Conservation (phyloP, 2,888 invertebrate species). For the Ellobium chinense region DNA sequence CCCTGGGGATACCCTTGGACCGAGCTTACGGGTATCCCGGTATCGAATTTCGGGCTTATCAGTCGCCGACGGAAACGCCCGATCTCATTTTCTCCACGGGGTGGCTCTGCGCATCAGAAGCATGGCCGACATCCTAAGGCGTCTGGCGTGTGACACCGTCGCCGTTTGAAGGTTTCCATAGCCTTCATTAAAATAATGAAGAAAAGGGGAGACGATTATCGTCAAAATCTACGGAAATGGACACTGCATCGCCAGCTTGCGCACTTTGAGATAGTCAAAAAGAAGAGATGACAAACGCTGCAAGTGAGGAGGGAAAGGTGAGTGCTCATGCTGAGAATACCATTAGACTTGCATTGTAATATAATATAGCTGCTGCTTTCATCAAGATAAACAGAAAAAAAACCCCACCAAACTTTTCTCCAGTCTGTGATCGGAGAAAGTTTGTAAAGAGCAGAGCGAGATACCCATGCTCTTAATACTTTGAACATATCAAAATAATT, state of each 20-base stretch:
- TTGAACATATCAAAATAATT: no score
- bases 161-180: background rate
- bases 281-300: background rate
- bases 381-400: no score
- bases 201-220: constrained; percentile 14
- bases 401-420: no score
- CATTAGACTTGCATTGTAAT: no score
- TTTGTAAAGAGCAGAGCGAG: no score
- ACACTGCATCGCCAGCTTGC: background rate
- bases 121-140: background rate
- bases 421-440: no score
- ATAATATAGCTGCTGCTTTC: no score
- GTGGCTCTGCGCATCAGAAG: background rate
- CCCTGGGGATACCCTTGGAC: constrained; percentile 1
- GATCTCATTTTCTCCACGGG: constrained; percentile 33
- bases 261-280: no score
- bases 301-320: no score
- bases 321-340: no score
- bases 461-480: no score
- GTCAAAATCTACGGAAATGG: background rate
- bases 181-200: background rate
- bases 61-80: constrained; percentile 15
- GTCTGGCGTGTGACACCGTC: constrained; percentile 8
- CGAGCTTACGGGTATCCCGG: constrained; percentile 5
- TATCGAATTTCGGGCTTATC: constrained; percentile 30